A percentile compares a stretch with the other conserved stretches of the same genome.
Conservation (phyloP, 2,113 vertebrate genomes). For the Turnix velox region DNA sequence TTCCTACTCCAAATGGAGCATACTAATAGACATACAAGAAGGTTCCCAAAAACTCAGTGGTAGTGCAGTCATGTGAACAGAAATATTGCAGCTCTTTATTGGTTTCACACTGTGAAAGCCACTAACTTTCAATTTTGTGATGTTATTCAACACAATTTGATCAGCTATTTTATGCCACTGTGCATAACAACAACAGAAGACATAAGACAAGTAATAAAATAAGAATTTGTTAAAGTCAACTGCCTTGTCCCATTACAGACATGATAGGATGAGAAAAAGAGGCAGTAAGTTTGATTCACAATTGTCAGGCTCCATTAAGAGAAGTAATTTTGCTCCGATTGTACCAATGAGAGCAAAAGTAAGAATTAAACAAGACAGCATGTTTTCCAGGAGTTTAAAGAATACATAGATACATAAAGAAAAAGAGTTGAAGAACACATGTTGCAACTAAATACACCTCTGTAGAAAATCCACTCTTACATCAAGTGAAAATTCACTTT, state of each 20-base stretch:
- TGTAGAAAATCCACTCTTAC: neutral
- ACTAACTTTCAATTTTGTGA: constrained; percentile 48
- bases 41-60: constrained; percentile 17
- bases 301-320: neutral
- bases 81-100: constrained; percentile 33
- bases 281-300: neutral
- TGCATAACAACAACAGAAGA: neutral
- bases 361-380: neutral
- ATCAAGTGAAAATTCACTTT: neutral
- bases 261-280: neutral
- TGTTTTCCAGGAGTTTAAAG: neutral
- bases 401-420: neutral
- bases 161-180: neutral
- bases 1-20: neutral
- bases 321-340: neutral
- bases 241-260: neutral
- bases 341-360: neutral
- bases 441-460: neutral
- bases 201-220: constrained; percentile 11
- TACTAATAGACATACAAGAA: constrained; percentile 13
- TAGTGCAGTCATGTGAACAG: constrained; percentile 18
- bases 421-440: neutral
- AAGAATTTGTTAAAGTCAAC: constrained; percentile 40
- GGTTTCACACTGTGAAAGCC: constrained; percentile 47
- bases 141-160: constrained; percentile 49